phyloP scores from a whole-genome alignment of 2,888 invertebrate genomes.

The Caenorhabditis sp. region DNA sequence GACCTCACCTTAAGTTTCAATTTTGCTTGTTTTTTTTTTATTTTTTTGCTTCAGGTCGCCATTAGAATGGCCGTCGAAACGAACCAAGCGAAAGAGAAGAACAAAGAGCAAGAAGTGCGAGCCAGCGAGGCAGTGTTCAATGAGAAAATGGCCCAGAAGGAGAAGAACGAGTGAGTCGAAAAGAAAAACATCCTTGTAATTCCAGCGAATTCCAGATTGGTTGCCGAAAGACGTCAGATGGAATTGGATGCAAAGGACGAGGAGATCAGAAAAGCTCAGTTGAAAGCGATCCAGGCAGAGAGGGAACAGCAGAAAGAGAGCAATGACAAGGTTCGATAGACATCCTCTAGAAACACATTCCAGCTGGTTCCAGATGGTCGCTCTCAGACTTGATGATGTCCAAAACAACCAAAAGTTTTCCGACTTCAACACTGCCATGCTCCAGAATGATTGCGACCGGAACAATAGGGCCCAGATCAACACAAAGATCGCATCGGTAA shows the following conservation, averaged over 20 bases:
- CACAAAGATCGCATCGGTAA: background rate
- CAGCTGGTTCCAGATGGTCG: background rate
- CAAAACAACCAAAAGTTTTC: background rate
- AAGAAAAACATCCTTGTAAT: no score
- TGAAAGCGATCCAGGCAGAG: background rate
- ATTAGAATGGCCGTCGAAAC: background rate
- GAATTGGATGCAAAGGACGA: background rate
- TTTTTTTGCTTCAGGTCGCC: no score
- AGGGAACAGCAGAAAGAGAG: background rate
- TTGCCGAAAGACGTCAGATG: background rate
- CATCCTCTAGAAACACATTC: no score
- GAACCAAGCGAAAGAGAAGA: slow-evolving; percentile 6
- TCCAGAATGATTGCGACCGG: background rate
- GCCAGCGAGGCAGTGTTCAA: background rate
- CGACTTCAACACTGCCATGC: background rate
- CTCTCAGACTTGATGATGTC: background rate
- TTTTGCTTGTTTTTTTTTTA: no score
- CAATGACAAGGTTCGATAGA: background rate
- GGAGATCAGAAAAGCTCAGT: background rate
- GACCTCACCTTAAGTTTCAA: no score
- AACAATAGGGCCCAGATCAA: background rate
- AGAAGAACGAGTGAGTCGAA: background rate
- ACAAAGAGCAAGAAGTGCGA: background rate
- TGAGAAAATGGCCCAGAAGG: background rate
- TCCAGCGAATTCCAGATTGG: background rate